These are phyloP conservation scores for Drosophila nannoptera DNA, from an alignment of 1,140 invertebrate genomes.

Conservation along the genomic window DNA sequence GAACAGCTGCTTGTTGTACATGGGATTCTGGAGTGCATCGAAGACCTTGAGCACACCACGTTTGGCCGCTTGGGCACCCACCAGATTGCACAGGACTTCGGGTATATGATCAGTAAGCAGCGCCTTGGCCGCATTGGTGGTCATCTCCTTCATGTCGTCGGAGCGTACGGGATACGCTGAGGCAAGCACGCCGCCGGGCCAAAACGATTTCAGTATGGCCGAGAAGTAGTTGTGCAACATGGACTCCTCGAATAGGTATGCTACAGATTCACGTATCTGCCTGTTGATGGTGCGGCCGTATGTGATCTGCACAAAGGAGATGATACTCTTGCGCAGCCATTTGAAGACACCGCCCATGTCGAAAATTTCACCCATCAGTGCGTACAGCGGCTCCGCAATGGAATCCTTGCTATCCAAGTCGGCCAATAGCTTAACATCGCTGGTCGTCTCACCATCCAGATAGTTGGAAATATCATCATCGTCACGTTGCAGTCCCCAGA, in stretches of 20 bases:
- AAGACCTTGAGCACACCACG: conserved; percentile 92
- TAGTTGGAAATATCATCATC: conserved; percentile 88
- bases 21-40: conserved; percentile 90
- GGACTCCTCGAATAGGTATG: conserved; percentile 92
- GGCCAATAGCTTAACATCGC: conserved; percentile 79
- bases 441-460: conserved; percentile 82
- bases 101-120: conserved; percentile 86
- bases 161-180: conserved; percentile 81
- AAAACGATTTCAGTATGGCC: conserved; percentile 90
- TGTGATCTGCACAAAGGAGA: conserved; percentile 94
- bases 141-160: conserved; percentile 85
- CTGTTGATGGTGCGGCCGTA: conserved; percentile 94
- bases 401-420: conserved; percentile 86
- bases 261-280: conserved; percentile 92
- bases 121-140: conserved; percentile 76
- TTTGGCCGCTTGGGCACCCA: conserved; percentile 91
- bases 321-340: conserved; percentile 91
- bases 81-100: conserved; percentile 89
- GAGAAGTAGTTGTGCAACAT: conserved; percentile 94
- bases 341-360: conserved; percentile 92
- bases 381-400: conserved; percentile 93
- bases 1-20: conserved; percentile 93
- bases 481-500: conserved; percentile 79
- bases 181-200: conserved; percentile 89
- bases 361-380: conserved; percentile 91